Evolutionary conservation across 1,140 invertebrate species (phyloP).

Genomic region (Caenorhabditis remanei): DNA sequence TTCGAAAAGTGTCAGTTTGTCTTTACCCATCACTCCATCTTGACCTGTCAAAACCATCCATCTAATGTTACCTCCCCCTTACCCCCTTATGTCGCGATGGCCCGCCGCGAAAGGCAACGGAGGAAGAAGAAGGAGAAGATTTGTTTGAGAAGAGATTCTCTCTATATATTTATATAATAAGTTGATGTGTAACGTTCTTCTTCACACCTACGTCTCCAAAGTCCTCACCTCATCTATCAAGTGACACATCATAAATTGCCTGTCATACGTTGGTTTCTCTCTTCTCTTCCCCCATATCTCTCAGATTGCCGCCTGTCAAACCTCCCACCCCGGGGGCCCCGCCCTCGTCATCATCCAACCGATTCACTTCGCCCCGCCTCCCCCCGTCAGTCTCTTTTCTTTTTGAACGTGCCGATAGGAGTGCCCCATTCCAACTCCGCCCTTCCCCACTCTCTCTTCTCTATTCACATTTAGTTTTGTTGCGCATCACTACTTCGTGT

Average conservation of each 20-base stretch:
- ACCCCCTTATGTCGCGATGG: too few species aligned
- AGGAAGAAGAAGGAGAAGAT: not conserved
- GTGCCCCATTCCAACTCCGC: not conserved
- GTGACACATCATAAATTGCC: slow-evolving; percentile 54
- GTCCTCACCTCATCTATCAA: slow-evolving; percentile 29
- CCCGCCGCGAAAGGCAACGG: not conserved
- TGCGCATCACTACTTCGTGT: not conserved
- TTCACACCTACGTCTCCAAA: not conserved
- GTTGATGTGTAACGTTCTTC: slow-evolving; percentile 52
- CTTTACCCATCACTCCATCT: slow-evolving; percentile 55
- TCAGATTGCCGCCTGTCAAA: slow-evolving; percentile 31
- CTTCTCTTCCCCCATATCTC: not conserved
- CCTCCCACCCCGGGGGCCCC: not conserved
- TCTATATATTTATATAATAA: slow-evolving; percentile 1
- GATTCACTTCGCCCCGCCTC: slow-evolving; percentile 1
- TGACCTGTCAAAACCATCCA: slow-evolving; percentile 26
- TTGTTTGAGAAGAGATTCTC: not conserved
- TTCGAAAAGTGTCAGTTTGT: slow-evolving; percentile 36
- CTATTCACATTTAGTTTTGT: not conserved
- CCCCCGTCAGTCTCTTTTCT: slow-evolving; percentile 24
- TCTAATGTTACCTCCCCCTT: not conserved
- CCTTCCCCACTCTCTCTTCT: not conserved
- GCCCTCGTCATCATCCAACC: slow-evolving; percentile 7
- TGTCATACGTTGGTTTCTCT: slow-evolving; percentile 26
- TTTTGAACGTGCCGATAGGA: slow-evolving; percentile 47